phyloP scores from a whole-genome alignment of 2,113 vertebrate genomes.

The Apodemus speciosus region DNA sequence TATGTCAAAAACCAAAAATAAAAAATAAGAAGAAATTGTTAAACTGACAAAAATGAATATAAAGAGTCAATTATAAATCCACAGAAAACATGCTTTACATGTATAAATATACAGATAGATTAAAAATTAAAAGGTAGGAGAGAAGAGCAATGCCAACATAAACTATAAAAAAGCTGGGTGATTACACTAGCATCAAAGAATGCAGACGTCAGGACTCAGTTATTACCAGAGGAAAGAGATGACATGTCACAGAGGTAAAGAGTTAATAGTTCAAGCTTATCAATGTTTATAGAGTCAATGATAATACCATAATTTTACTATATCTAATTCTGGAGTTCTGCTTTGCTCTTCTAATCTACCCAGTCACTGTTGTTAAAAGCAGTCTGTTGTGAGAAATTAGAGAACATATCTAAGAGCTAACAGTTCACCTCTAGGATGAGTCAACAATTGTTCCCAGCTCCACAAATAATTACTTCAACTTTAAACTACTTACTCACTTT shows the following conservation, averaged over 20 bases:
- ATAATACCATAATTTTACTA: constrained; percentile 40
- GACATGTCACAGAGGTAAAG: background rate
- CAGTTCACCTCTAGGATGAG: background rate
- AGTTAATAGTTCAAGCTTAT: background rate
- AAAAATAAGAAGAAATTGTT: background rate
- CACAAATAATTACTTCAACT: constrained; percentile 30
- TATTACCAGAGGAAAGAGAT: background rate
- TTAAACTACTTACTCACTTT: constrained; percentile 1
- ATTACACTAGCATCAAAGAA: background rate
- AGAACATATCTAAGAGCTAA: constrained; percentile 30
- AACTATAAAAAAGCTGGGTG: background rate
- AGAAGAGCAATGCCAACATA: background rate
- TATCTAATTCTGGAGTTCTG: background rate
- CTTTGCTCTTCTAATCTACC: constrained; percentile 27
- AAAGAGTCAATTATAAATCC: background rate
- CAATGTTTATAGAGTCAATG: background rate
- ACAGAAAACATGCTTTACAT: background rate
- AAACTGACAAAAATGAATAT: background rate
- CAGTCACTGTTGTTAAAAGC: constrained; percentile 49
- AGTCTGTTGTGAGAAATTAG: constrained; percentile 25
- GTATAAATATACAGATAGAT: background rate
- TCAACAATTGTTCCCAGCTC: constrained; percentile 25
- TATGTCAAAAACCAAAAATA: background rate
- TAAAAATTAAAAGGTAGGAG: background rate
- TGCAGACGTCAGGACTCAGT: background rate